Conservation (phyloP, 2,797 vertebrate species). For the Rousettus madagascariensis region DNA sequence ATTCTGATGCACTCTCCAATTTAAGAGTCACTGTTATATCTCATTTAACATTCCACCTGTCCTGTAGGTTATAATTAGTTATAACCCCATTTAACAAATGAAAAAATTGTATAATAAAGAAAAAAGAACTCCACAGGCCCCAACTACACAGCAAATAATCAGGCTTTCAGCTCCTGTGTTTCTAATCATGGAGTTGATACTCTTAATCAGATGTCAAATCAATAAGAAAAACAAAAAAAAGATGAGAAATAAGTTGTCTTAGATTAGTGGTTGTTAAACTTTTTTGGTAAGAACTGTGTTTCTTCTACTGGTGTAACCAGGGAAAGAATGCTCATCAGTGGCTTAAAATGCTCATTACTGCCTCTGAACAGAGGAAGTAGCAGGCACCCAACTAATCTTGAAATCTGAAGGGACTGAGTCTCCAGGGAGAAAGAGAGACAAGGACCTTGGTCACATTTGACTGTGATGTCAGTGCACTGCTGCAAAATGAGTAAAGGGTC, state of each 20-base stretch:
- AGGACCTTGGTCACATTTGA: not conserved
- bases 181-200: not conserved
- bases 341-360: not conserved
- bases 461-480: not conserved
- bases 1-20: not conserved
- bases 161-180: not conserved
- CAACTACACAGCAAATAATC: not conserved
- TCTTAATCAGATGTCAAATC: not conserved
- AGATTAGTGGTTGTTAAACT: not conserved
- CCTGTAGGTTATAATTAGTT: not conserved
- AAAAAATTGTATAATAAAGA: not conserved
- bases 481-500: not conserved
- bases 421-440: not conserved
- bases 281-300: not conserved
- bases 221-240: not conserved
- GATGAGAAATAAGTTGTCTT: not conserved
- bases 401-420: not conserved
- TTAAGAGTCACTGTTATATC: not conserved
- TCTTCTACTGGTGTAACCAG: not conserved
- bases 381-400: not conserved
- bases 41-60: not conserved
- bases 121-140: not conserved
- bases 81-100: not conserved
- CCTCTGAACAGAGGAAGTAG: not conserved
- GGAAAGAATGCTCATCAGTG: not conserved